A percentile compares a stretch with the other conserved stretches of the same genome.
phyloP scores from a whole-genome alignment of 2,797 vertebrate genomes.

The Rhinatrema bivittatum region DNA sequence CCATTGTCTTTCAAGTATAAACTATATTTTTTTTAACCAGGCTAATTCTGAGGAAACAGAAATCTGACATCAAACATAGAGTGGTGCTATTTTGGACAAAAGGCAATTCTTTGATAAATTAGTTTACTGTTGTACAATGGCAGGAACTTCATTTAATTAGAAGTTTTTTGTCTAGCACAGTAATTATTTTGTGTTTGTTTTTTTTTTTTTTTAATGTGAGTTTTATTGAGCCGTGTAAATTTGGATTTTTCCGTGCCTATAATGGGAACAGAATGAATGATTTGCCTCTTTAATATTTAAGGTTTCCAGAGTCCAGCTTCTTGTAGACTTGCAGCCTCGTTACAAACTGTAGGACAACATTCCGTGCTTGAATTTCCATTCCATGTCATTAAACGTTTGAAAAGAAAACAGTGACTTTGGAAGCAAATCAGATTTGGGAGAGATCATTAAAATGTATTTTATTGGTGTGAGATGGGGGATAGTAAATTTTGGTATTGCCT shows the following conservation, averaged over 20 bases:
- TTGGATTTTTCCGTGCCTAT: slow-evolving; percentile 24
- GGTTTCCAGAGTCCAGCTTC: slow-evolving; percentile 13
- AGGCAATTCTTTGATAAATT: too few species aligned
- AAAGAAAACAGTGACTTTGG: slow-evolving; percentile 41
- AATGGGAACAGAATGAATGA: slow-evolving; percentile 16
- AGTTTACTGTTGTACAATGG: slow-evolving; percentile 31
- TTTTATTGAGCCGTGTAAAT: slow-evolving; percentile 30
- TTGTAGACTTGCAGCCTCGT: slow-evolving; percentile 23
- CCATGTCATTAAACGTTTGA: slow-evolving; percentile 42
- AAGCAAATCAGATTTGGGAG: slow-evolving; percentile 44
- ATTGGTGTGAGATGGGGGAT: slow-evolving; percentile 36
- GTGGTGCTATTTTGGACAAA: slow-evolving; percentile 74
- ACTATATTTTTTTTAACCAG: slow-evolving; percentile 5
- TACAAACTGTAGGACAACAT: slow-evolving; percentile 32
- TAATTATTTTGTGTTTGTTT: too few species aligned
- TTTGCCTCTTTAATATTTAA: slow-evolving; percentile 13
- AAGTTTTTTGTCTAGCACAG: slow-evolving; percentile 23
- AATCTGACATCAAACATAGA: slow-evolving; percentile 51
- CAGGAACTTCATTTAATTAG: slow-evolving; percentile 20
- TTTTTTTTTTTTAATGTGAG: too few species aligned
- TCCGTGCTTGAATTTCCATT: slow-evolving; percentile 32
- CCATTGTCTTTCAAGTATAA: slow-evolving; percentile 41
- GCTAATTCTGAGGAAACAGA: slow-evolving; percentile 11
- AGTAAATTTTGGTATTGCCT: slow-evolving; percentile 53
- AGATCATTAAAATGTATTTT: slow-evolving; percentile 43